A percentile compares a stretch with the other conserved stretches of the same genome.
Evolutionary conservation across 2,797 vertebrate genomes (phyloP).

Genomic region (Cyclopterus lumpus): DNA sequence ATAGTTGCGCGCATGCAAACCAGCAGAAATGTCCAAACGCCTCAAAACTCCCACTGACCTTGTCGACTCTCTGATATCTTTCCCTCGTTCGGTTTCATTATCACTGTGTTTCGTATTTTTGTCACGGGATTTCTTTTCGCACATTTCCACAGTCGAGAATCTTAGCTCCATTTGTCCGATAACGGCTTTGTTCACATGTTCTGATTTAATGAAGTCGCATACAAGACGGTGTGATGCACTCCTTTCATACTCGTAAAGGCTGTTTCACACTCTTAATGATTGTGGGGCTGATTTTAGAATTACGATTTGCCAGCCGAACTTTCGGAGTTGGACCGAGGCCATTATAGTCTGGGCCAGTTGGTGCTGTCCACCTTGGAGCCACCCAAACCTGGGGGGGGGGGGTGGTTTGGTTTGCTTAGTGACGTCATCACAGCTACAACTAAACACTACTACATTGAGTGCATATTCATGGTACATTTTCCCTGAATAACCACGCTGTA

Average conservation of each 20-base stretch:
- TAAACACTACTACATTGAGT: not conserved
- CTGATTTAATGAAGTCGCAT: not conserved
- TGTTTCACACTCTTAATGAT: not conserved
- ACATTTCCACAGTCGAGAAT: not conserved
- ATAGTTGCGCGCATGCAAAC: not conserved
- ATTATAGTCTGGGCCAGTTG: not conserved
- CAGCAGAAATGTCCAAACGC: not conserved
- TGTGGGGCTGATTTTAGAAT: not conserved
- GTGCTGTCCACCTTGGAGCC: no score
- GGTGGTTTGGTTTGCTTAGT: no score
- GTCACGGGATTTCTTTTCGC: constrained; percentile 2
- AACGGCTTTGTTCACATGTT: not conserved
- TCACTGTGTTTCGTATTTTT: constrained; percentile 5
- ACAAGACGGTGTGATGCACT: not conserved
- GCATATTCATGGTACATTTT: not conserved
- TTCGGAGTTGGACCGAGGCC: no score
- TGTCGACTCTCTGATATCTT: constrained; percentile 17
- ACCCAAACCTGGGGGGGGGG: not conserved
- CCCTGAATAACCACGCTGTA: not conserved
- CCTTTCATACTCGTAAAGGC: not conserved
- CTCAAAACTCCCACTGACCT: constrained; percentile 32
- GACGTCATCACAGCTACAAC: not conserved
- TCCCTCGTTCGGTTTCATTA: constrained; percentile 8
- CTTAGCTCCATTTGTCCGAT: not conserved
- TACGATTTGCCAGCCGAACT: not conserved